phyloP scores from a whole-genome alignment of 2,888 invertebrate species.

The Emmelina monodactyla region DNA sequence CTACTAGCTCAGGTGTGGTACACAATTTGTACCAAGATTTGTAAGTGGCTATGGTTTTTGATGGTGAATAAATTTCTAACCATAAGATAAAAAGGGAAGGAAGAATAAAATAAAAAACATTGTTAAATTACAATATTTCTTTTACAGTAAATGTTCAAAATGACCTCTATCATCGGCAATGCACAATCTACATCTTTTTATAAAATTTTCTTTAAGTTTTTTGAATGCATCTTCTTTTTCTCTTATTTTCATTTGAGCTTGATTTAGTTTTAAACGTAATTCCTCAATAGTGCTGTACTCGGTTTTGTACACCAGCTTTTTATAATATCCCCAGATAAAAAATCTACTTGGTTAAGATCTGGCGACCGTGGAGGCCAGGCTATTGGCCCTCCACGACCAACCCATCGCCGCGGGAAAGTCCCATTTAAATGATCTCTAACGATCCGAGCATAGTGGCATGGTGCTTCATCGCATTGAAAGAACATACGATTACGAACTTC shows the following conservation, averaged over 20 bases:
- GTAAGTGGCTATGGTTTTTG: no score
- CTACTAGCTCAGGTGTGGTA: no score
- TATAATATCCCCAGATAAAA: slow-evolving; percentile 9
- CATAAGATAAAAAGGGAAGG: no score
- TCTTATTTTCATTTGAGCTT: background rate
- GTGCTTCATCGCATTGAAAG: no score
- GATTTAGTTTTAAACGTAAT: background rate
- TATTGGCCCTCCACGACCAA: slow-evolving; percentile 14
- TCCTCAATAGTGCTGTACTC: background rate
- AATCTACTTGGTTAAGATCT: slow-evolving; percentile 14
- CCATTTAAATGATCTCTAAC: slow-evolving; percentile 8
- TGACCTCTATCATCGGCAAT: background rate
- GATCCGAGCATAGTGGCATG: slow-evolving; percentile 5
- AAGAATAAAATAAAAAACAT: no score
- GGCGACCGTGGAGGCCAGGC: slow-evolving; percentile 13
- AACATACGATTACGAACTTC: background rate
- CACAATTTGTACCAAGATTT: no score
- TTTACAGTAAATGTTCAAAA: no score
- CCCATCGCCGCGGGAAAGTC: slow-evolving; percentile 13
- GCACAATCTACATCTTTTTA: slow-evolving; percentile 1
- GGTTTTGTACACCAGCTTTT: slow-evolving; percentile 5
- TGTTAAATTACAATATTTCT: no score
- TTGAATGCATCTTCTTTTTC: slow-evolving; percentile 2
- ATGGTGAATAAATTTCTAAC: no score
- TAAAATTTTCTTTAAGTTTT: background rate